These are phyloP conservation scores for Shinisaurus crocodilurus DNA, from an alignment of 2,113 vertebrate genomes.

Conservation along the genomic window DNA sequence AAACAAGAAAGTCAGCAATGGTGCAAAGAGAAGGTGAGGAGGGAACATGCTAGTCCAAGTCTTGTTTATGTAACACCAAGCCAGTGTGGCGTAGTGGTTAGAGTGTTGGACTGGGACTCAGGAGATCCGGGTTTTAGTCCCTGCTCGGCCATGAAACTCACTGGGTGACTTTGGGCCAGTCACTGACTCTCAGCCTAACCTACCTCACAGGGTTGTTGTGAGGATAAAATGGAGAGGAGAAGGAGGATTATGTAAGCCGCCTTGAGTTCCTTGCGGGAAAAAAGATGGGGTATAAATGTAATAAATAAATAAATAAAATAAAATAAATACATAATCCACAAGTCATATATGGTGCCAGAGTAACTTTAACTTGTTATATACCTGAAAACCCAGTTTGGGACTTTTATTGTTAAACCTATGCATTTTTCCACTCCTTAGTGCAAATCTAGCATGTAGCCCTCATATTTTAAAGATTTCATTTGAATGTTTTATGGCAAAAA, in stretches of 20 bases:
- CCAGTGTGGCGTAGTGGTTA: background rate
- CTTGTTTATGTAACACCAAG: background rate
- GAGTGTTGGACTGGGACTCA: too few relatives aligned
- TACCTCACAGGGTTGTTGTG: too few relatives aligned
- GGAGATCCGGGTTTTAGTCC: too few relatives aligned
- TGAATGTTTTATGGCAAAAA: background rate
- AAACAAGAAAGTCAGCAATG: background rate
- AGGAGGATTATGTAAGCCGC: too few relatives aligned
- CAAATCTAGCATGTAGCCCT: too few relatives aligned
- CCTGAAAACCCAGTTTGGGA: background rate
- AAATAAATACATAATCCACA: background rate
- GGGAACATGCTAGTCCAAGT: background rate
- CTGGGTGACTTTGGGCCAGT: too few relatives aligned
- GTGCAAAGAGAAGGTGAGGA: background rate
- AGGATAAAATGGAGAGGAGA: too few relatives aligned
- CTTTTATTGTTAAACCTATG: background rate
- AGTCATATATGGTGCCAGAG: background rate
- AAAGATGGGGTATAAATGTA: too few relatives aligned
- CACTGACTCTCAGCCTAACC: too few relatives aligned
- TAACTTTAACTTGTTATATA: background rate
- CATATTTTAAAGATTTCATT: background rate
- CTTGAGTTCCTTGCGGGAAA: too few relatives aligned
- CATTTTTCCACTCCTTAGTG: background rate
- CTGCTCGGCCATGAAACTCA: too few relatives aligned
- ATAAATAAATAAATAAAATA: too few relatives aligned